Conservation (phyloP, 2,113 vertebrate genomes). For the Phrynosoma blainvillii region DNA sequence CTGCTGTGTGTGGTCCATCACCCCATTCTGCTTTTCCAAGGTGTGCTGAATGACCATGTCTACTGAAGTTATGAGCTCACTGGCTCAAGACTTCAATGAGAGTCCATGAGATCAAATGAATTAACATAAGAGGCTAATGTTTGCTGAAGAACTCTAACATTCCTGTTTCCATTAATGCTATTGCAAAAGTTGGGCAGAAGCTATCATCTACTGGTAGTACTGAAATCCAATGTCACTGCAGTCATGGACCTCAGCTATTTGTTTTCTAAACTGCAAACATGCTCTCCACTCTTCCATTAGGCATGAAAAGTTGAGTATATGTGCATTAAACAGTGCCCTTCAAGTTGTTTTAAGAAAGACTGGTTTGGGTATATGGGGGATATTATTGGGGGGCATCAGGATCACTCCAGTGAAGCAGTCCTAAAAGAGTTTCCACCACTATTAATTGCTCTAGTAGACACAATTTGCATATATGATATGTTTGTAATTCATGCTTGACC, state of each 20-base stretch:
- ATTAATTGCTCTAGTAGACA: neutral
- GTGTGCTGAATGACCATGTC: neutral
- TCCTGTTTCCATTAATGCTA: neutral
- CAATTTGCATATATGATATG: too few relatives aligned
- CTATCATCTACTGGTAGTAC: too few relatives aligned
- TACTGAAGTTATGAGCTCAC: neutral
- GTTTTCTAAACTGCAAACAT: neutral
- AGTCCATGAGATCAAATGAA: neutral
- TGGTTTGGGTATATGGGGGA: too few relatives aligned
- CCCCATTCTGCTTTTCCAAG: neutral
- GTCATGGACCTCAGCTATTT: neutral
- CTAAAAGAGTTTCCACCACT: neutral
- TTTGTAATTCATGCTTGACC: neutral
- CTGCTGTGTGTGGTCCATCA: neutral
- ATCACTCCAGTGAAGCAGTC: neutral
- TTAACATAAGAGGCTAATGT: neutral
- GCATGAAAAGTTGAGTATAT: neutral
- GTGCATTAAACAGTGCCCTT: too few relatives aligned
- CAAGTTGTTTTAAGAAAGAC: neutral
- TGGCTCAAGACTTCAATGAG: neutral
- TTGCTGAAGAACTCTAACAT: neutral
- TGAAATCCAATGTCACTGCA: neutral
- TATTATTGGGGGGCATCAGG: neutral
- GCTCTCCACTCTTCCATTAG: neutral
- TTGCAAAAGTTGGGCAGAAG: too few relatives aligned